These are phyloP conservation scores for Squalus acanthias DNA, from an alignment of 2,797 vertebrate genomes.

Conservation along the genomic window DNA sequence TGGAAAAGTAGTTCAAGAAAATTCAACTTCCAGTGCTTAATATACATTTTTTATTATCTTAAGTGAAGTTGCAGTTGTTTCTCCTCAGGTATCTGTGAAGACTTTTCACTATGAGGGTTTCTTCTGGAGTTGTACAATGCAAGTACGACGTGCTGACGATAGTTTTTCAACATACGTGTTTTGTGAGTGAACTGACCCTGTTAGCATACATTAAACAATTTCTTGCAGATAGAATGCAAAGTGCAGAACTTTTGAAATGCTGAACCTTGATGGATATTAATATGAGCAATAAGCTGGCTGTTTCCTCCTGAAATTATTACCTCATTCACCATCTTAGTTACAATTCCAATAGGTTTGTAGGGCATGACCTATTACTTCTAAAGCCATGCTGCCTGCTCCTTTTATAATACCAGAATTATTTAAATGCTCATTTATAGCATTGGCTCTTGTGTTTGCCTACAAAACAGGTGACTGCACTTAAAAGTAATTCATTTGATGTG, in stretches of 20 bases:
- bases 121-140: slow-evolving; percentile 33
- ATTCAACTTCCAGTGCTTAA: not conserved
- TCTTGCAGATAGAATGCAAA: not conserved
- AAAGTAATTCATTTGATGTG: not conserved
- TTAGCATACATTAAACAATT: not conserved
- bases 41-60: not conserved
- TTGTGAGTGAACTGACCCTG: slow-evolving; percentile 18
- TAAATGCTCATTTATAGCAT: not conserved
- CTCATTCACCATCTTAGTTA: not conserved
- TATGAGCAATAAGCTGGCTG: not conserved
- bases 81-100: not conserved
- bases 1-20: not conserved
- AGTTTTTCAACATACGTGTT: slow-evolving; percentile 12
- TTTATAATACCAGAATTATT: not conserved
- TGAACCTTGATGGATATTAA: not conserved
- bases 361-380: not conserved
- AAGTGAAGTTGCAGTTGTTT: slow-evolving; percentile 18
- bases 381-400: not conserved
- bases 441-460: not conserved
- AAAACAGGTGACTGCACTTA: not conserved
- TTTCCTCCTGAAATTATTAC: not conserved
- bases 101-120: slow-evolving; percentile 33
- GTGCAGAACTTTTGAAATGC: not conserved
- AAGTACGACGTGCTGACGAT: not conserved
- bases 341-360: not conserved